These are phyloP conservation scores for Gasteruption jaculator DNA, from an alignment of 2,888 invertebrate genomes.

Conservation along the genomic window DNA sequence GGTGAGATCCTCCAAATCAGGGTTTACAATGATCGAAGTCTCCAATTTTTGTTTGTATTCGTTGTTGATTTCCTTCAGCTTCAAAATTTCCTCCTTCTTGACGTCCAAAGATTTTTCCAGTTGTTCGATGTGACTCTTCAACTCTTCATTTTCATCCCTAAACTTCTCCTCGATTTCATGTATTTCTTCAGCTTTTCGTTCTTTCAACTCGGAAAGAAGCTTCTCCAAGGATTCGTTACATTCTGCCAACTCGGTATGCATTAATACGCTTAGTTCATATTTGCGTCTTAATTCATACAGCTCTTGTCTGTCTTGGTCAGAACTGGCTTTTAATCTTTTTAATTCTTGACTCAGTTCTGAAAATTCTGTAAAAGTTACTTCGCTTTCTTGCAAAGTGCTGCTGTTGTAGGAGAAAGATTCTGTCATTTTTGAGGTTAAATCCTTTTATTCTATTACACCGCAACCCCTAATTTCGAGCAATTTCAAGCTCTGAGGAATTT, in stretches of 20 bases:
- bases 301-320: slow-evolving; percentile 32
- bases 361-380: no score
- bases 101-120: slow-evolving; percentile 15
- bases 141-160: slow-evolving; percentile 12
- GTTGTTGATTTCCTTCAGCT: slow-evolving; percentile 16
- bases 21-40: slow-evolving; percentile 2
- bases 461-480: no score
- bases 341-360: no score
- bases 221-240: slow-evolving; percentile 25
- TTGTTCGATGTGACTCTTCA: slow-evolving; percentile 19
- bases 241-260: slow-evolving; percentile 30
- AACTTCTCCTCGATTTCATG: slow-evolving; percentile 21
- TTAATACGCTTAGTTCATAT: slow-evolving; percentile 21
- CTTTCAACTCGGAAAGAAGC: slow-evolving; percentile 3
- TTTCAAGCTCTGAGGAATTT: no score
- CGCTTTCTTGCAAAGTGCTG: no score
- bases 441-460: no score
- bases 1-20: slow-evolving; percentile 14
- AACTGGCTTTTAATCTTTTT: slow-evolving; percentile 18
- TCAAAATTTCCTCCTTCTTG: slow-evolving; percentile 16
- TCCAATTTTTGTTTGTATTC: slow-evolving; percentile 17
- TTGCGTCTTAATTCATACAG: slow-evolving; percentile 28
- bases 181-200: slow-evolving; percentile 2
- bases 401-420: no score
- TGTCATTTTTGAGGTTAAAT: no score